A percentile compares a stretch with the other conserved stretches of the same genome.
These are phyloP conservation scores for Eumerus sabulonum DNA, from an alignment of 2,888 invertebrate genomes.

Conservation along the genomic window DNA sequence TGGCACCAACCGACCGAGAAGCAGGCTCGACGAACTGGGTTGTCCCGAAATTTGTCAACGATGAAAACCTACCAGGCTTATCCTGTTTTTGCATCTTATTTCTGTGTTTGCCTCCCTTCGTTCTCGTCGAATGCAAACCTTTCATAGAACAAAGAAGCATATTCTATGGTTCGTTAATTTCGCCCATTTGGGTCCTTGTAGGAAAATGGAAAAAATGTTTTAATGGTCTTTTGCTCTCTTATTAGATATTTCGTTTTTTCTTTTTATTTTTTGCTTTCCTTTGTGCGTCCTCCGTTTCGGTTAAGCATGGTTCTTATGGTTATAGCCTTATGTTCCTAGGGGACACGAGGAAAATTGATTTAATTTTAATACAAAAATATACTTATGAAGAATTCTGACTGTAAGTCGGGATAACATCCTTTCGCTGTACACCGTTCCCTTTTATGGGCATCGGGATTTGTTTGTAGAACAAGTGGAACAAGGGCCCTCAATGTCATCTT, in stretches of 20 bases:
- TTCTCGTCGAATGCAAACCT: conserved; percentile 23
- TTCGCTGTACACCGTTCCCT: conserved; percentile 12
- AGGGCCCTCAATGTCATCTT: too few relatives aligned
- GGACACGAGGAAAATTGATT: conserved; percentile 17
- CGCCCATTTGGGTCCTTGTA: conserved; percentile 17
- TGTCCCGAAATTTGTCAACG: conserved; percentile 20
- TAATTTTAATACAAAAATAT: conserved; percentile 29
- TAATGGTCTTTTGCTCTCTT: conserved; percentile 49
- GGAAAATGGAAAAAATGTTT: conserved; percentile 51
- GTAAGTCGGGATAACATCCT: conserved; percentile 11
- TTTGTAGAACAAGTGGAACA: too few relatives aligned
- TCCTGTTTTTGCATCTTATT: conserved; percentile 20
- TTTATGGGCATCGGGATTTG: background rate
- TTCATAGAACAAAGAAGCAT: conserved; percentile 52
- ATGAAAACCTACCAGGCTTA: conserved; percentile 5
- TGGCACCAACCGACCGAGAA: conserved; percentile 16
- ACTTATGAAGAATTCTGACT: conserved; percentile 15
- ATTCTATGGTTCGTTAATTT: conserved; percentile 65
- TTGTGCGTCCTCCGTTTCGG: conserved; percentile 5
- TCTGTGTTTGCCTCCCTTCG: too few relatives aligned
- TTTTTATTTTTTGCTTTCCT: background rate
- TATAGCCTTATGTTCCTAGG: too few relatives aligned
- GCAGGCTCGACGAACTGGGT: conserved; percentile 2
- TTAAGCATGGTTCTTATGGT: background rate
- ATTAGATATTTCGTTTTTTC: conserved; percentile 13